These are phyloP conservation scores for Oryctes rhinoceros DNA, from an alignment of 1,140 invertebrate species.

Conservation along the genomic window DNA sequence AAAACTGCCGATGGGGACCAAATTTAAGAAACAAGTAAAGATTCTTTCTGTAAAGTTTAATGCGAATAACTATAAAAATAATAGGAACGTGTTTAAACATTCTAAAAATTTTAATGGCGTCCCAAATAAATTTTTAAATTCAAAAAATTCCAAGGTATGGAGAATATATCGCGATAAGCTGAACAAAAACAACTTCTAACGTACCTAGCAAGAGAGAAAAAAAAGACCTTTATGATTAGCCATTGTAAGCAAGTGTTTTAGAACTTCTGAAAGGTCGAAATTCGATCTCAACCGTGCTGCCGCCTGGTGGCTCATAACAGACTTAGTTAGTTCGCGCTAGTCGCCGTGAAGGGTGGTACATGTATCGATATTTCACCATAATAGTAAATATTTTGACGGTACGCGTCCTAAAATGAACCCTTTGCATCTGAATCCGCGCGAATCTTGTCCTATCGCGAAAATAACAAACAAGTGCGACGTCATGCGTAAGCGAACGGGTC, in stretches of 20 bases:
- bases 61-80: no score
- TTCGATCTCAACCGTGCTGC: slow-evolving; percentile 43
- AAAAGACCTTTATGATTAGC: slow-evolving; percentile 7
- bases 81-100: no score
- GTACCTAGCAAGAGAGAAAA: neutral
- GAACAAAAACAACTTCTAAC: no score
- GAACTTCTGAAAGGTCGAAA: slow-evolving; percentile 44
- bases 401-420: neutral
- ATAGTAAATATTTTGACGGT: neutral
- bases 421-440: neutral
- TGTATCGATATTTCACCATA: neutral
- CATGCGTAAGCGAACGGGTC: neutral
- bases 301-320: slow-evolving; percentile 38
- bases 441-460: slow-evolving; percentile 23
- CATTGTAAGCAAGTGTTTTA: slow-evolving; percentile 37
- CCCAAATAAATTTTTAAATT: neutral
- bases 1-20: no score
- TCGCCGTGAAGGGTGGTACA: slow-evolving; percentile 25
- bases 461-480: neutral
- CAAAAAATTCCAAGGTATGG: neutral
- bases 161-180: neutral
- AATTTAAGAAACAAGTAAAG: no score
- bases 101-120: neutral
- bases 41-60: no score
- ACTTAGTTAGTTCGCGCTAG: slow-evolving; percentile 43